phyloP scores from a whole-genome alignment of 2,113 vertebrate species.

The Megalops atlanticus region DNA sequence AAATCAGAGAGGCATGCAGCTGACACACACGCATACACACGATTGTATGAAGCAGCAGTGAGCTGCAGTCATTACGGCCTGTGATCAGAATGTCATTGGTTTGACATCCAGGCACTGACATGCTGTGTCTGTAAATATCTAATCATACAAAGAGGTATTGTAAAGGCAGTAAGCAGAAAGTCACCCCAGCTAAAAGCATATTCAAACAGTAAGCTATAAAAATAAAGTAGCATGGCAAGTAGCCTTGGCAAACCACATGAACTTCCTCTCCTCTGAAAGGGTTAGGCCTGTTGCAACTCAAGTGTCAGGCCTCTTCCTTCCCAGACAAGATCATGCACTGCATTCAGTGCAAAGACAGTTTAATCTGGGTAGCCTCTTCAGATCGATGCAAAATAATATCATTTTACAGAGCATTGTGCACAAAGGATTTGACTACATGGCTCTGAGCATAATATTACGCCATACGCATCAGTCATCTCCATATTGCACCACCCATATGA shows the following conservation, averaged over 20 bases:
- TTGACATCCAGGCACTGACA: neutral
- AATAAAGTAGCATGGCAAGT: no score
- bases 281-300: conserved; percentile 34
- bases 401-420: conserved; percentile 43
- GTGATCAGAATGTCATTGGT: neutral
- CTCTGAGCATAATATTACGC: conserved; percentile 39
- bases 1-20: neutral
- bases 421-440: conserved; percentile 26
- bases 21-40: neutral
- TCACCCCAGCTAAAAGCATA: no score
- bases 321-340: conserved; percentile 45
- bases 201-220: no score
- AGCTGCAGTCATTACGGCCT: neutral
- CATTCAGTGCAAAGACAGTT: neutral
- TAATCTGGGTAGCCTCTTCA: neutral
- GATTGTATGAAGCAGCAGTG: neutral
- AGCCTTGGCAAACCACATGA: conserved; percentile 4
- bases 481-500: conserved; percentile 37
- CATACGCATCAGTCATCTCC: conserved; percentile 32
- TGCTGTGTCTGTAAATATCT: no score
- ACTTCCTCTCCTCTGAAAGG: neutral
- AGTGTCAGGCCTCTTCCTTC: conserved; percentile 39
- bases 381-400: conserved; percentile 24
- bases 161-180: no score
- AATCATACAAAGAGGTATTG: no score